Base-by-base conservation (phyloP, 2,797 vertebrate genomes). In the Glossophaga mutica region DNA sequence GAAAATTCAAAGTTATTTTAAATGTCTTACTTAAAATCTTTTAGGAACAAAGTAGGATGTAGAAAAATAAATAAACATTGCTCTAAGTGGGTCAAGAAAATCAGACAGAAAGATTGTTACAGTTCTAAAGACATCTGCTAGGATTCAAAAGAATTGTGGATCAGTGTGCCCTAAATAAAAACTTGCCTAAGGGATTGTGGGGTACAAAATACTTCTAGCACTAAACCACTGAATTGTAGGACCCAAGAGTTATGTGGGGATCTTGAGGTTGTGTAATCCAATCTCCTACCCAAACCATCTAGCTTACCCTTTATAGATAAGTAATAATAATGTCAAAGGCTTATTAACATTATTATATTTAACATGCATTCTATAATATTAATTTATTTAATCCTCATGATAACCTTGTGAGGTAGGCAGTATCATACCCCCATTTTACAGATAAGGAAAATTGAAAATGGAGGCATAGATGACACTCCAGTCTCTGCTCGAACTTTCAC, bases 1-100 rank as follows among this genome's bases (percentile, higher is more conserved):
- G 74, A 11, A 52, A 9, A 74, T 39, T 44, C 76, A 32, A 94
- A 90, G 24, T 84, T 73, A 87, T 52, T 90, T 95, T 89, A 78
- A 96, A n/a, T 57, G 12, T 59, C 21, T 39, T 76, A 9, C 9
- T 18, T 78, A 68, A 91, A 95, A 90, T 87, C 19, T 95, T 89
- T 86, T 34, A 84, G 77, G 42, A 87, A 90, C 5, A 92, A 86
- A 79, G 16, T 62, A 77, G 37, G 37, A 7, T 57, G 50, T 78
- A 79, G 50, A 37, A 78, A 52, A 89, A 50, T 81, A 90, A 93
- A 88, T 65, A 52, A 68, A 26, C 57, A 62, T 87, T 87, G 19
- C 9, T 93, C n/a, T 87, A 87, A 83, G 18, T 67, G 32, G 26
- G 19, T 82, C 32, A 88, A 94, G 71, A 71, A 78, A 87, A 87